Conservation (phyloP, 2,797 vertebrate genomes). For the Acrossocheilus wenchowensis region DNA sequence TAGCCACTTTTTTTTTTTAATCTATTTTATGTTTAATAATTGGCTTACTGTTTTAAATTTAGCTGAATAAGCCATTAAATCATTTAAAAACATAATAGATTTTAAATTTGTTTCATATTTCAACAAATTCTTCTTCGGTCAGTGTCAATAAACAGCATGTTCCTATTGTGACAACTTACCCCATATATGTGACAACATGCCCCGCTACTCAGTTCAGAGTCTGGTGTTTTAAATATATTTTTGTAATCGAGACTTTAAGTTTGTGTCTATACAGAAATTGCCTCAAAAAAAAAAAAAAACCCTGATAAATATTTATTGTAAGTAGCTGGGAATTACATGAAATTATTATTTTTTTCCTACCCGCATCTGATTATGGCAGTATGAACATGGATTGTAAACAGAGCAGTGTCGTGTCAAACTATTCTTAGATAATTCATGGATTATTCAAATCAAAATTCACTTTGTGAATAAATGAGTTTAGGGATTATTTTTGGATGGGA, state of each 20-base stretch:
- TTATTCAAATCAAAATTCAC: neutral
- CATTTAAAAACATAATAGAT: neutral
- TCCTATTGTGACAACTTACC: neutral
- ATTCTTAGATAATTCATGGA: neutral
- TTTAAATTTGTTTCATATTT: neutral
- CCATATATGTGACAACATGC: conserved; percentile 12
- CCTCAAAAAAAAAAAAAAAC: no score
- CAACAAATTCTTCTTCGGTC: neutral
- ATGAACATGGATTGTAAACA: neutral
- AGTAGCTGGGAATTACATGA: neutral
- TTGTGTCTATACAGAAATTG: neutral
- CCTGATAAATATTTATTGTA: neutral
- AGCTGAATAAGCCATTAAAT: neutral
- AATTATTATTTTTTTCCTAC: neutral
- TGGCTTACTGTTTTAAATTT: neutral
- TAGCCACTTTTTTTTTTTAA: neutral
- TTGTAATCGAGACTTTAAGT: no score
- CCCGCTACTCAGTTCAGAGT: neutral
- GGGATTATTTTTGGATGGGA: neutral
- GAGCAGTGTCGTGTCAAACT: neutral
- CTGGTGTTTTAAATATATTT: neutral
- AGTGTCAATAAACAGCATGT: neutral
- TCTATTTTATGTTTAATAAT: neutral
- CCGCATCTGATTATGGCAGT: neutral
- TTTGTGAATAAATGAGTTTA: neutral